Conservation (phyloP, 2,888 invertebrate genomes). For the Eilema griseolum region DNA sequence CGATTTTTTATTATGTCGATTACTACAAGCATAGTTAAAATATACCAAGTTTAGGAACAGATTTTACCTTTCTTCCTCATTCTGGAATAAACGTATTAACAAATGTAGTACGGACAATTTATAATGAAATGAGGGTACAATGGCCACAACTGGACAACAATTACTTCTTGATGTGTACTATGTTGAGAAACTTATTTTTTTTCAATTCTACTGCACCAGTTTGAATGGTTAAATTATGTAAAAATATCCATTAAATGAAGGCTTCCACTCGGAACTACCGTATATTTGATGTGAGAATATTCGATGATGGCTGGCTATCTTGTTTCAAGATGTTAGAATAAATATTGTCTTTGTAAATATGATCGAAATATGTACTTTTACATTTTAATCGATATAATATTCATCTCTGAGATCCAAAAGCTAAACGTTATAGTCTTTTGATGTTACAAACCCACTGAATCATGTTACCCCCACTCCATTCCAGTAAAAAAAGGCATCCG, state of each 20-base stretch:
- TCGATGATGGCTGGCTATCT: not conserved
- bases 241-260: not conserved
- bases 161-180: not conserved
- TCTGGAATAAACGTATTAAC: not conserved
- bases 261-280: not conserved
- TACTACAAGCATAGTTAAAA: no score
- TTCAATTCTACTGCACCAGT: not conserved
- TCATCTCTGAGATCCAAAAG: not conserved
- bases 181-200: no score
- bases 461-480: slow-evolving; percentile 47
- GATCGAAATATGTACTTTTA: not conserved
- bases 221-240: not conserved
- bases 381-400: not conserved
- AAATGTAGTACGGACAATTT: not conserved
- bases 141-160: not conserved
- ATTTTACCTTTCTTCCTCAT: not conserved
- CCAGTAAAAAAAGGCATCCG: slow-evolving; percentile 22
- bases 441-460: slow-evolving; percentile 49
- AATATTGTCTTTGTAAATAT: slow-evolving; percentile 1
- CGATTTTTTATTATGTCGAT: no score
- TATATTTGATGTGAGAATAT: not conserved
- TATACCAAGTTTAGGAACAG: not conserved
- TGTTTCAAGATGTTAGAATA: not conserved
- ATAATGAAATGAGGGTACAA: not conserved
- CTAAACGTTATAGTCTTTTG: slow-evolving; percentile 1